Conservation (phyloP, 2,888 invertebrate genomes). For the Ceraclea dissimilis region DNA sequence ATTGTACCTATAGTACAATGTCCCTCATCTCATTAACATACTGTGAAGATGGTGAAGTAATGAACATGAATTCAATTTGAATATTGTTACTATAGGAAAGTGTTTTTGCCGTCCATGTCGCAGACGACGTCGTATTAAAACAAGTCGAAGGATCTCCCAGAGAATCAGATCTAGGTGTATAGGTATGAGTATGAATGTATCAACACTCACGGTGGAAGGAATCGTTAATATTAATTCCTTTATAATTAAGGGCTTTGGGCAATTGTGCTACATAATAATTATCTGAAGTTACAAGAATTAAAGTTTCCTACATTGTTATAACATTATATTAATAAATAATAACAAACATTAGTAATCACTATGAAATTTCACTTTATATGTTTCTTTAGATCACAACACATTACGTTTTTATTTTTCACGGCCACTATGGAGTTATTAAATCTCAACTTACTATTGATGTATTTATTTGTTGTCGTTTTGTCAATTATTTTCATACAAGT, state of each 20-base stretch:
- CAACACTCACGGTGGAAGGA: not conserved
- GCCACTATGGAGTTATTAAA: no score
- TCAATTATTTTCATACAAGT: not conserved
- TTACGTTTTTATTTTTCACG: no score
- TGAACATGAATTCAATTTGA: not conserved
- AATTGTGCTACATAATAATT: no score
- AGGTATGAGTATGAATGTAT: conserved; percentile 20
- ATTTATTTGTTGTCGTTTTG: not conserved
- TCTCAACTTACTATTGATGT: not conserved
- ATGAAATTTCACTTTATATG: no score
- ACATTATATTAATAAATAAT: no score
- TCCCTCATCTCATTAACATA: no score
- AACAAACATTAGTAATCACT: no score
- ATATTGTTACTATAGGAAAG: conserved; percentile 19
- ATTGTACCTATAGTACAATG: no score
- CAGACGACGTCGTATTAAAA: conserved; percentile 13
- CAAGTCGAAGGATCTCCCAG: conserved; percentile 11
- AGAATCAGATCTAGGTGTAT: conserved; percentile 16
- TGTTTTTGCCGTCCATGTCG: conserved; percentile 20
- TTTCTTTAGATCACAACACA: no score
- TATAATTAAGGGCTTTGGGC: not conserved
- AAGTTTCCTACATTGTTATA: no score
- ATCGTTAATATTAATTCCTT: not conserved
- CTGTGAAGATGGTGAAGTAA: no score
- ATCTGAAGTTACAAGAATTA: no score